Evolutionary conservation across 2,888 invertebrate species (phyloP), one percentile per base, ranked within the genome.

Genomic region (Drosophila pseudotakahashii): DNA sequence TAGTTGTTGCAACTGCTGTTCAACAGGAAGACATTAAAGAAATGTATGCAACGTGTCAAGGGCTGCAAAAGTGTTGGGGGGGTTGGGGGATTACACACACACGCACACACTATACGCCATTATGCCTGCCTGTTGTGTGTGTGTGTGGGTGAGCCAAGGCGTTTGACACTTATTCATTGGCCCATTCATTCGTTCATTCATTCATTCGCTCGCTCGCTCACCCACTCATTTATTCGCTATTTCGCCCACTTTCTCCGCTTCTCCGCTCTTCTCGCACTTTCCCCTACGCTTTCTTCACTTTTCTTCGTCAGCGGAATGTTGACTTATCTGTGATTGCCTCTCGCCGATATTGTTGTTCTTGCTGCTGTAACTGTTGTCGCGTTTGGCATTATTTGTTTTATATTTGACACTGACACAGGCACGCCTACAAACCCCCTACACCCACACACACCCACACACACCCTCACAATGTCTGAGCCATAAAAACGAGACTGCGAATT

Each of bases 331-430:
- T 68, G 83, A 82, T 76, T 82, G 74, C 71, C 67, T 67, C 67
- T 67, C 48, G 36, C 54, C 70, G 67, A 55, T 67, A 67, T 59
- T 71, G 64, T 68, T 54, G 60, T 54, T 48, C 14, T 75, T 71
- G 44, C 47, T 57, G 62, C 55, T 52, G 61, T 57, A n/a, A 26
- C 54, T 64, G 74, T 58, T 41, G 64, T 58, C 64, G 70, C 60
- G 44, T 60, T 62, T 80, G 80, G 73, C 77, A 73, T 77, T 85
- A 82, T 82, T 82, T 82, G 80, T 78, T 85, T 82, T 82, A 85
- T 82, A 82, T 82, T 82, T 85, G 82, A 82, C 82, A 85, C 74
- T 73, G 52, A 45, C 55, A 72, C 66, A 63, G 52, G 39, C 55
- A 72, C 66, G 58, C 58, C 58, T 42, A 39, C 63, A 55, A 16